Percentiles rank a stretch among this genome's conserved stretches.
phyloP scores from a whole-genome alignment of 2,888 invertebrate genomes.

The Exephanes ischioxanthus region DNA sequence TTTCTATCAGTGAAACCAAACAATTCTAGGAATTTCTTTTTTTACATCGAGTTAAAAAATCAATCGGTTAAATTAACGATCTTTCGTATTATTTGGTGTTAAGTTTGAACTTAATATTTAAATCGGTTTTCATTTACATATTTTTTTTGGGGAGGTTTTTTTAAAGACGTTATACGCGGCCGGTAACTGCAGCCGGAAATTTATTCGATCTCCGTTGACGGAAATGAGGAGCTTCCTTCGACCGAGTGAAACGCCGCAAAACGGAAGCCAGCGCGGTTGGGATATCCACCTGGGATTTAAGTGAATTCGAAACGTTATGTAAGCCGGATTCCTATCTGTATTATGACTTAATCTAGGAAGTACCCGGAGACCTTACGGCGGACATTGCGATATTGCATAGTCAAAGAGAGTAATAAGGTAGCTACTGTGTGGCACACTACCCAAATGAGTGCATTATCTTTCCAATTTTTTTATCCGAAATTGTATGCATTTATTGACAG shows the following conservation, averaged over 20 bases:
- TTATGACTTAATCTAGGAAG: conserved; percentile 46
- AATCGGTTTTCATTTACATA: not conserved
- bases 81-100: not conserved
- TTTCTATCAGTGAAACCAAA: not conserved
- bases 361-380: conserved; percentile 7
- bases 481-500: too few species aligned
- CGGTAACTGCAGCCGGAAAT: conserved; percentile 24
- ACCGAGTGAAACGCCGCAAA: conserved; percentile 55
- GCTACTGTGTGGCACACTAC: too few species aligned
- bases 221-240: conserved; percentile 58
- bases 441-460: too few species aligned
- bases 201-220: conserved; percentile 39
- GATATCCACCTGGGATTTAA: conserved; percentile 60
- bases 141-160: not conserved
- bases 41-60: not conserved
- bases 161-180: not conserved
- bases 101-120: not conserved
- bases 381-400: conserved; percentile 8
- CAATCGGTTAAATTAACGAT: not conserved
- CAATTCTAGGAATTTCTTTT: not conserved
- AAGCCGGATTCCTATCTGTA: not conserved
- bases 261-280: conserved; percentile 42
- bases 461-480: too few species aligned
- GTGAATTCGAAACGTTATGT: conserved; percentile 20
- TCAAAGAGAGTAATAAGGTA: not conserved